Conservation (phyloP, 1,140 invertebrate genomes). For the Drosophila mayri region DNA sequence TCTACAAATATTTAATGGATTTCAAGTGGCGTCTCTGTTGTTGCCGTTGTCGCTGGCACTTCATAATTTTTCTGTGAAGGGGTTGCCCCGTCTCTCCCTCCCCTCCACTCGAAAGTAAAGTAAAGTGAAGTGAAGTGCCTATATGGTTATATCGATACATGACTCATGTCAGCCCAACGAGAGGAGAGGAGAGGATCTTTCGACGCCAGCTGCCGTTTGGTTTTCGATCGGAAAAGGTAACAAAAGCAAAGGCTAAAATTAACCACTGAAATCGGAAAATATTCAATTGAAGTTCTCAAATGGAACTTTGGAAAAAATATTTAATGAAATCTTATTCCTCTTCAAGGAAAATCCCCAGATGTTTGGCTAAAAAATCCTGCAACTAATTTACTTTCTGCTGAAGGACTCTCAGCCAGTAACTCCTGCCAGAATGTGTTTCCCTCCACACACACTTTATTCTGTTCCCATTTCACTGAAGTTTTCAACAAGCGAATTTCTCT, state of each 20-base stretch:
- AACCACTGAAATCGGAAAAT: constrained; percentile 19
- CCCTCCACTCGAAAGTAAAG: constrained; percentile 4
- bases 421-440: constrained; percentile 3
- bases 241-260: constrained; percentile 32
- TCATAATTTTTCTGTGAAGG: constrained; percentile 73
- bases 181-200: constrained; percentile 38
- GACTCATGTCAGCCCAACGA: constrained; percentile 49
- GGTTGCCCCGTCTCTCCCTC: constrained; percentile 41
- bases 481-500: constrained; percentile 25
- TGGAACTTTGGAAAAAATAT: neutral
- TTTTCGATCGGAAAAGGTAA: constrained; percentile 12
- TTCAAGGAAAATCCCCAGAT: neutral
- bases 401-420: neutral
- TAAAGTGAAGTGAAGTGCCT: constrained; percentile 46
- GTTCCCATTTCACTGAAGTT: constrained; percentile 39
- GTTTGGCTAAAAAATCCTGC: neutral
- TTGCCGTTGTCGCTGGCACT: constrained; percentile 79
- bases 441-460: constrained; percentile 23
- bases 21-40: constrained; percentile 78
- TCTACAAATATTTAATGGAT: constrained; percentile 84
- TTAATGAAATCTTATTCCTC: neutral
- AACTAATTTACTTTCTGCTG: neutral
- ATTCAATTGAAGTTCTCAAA: constrained; percentile 7
- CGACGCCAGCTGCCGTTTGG: constrained; percentile 27
- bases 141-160: constrained; percentile 54